Percentiles rank a stretch among this genome's conserved stretches.
Evolutionary conservation across 2,888 invertebrate species (phyloP).

Genomic region (Liodrosophila aerea): DNA sequence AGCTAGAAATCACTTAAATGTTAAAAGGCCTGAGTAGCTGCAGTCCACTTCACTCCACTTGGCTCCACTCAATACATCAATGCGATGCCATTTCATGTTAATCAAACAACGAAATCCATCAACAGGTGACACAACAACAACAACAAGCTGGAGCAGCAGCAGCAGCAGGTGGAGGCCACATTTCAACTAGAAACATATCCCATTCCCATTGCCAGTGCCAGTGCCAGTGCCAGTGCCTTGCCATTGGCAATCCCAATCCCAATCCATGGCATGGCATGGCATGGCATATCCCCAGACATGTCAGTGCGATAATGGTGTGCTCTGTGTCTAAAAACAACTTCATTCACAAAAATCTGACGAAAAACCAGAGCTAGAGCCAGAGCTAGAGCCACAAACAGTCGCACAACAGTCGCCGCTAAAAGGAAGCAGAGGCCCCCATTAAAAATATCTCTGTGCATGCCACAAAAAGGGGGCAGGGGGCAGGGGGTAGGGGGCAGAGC

Average conservation of each 20-base stretch:
- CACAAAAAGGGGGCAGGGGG: slow-evolving; percentile 40
- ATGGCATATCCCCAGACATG: slow-evolving; percentile 72
- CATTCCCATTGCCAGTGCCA: not conserved
- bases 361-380: slow-evolving; percentile 23
- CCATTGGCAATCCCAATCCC: slow-evolving; percentile 3
- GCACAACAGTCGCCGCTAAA: slow-evolving; percentile 50
- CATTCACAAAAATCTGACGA: slow-evolving; percentile 77
- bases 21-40: slow-evolving; percentile 32
- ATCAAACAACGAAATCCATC: slow-evolving; percentile 76
- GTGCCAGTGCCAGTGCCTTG: not conserved
- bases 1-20: slow-evolving; percentile 54
- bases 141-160: slow-evolving; percentile 1
- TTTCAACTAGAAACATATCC: not conserved
- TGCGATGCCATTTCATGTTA: slow-evolving; percentile 72
- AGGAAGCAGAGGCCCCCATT: slow-evolving; percentile 74
- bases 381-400: slow-evolving; percentile 19
- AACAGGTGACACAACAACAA: slow-evolving; percentile 73
- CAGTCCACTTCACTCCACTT: not conserved
- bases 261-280: too few relatives aligned
- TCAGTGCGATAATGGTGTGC: slow-evolving; percentile 78
- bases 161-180: slow-evolving; percentile 6
- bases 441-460: slow-evolving; percentile 75
- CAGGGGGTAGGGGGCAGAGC: slow-evolving; percentile 7
- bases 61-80: slow-evolving; percentile 65
- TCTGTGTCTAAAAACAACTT: slow-evolving; percentile 68